Base-by-base conservation (phyloP, 2,113 vertebrate species). In the Chaetops frenatus region DNA sequence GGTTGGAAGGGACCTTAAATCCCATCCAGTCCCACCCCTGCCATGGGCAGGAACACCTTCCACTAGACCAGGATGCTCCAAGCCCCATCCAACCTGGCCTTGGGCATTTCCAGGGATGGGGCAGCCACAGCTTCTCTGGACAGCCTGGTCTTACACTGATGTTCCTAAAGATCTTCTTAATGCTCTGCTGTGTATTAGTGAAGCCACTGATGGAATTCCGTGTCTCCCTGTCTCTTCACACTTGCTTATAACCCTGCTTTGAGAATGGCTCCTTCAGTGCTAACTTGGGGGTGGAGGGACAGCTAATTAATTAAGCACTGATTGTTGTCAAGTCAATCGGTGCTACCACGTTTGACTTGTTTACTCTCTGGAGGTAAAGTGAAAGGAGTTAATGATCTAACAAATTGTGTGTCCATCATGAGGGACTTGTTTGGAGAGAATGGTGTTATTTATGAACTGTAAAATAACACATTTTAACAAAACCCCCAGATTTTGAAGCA, bases 331-430 rank as follows among this genome's bases (percentile, higher is more conserved):
- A 96, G 80, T 95, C 96, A 92, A 5, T 93, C 96, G 72, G 93
- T 79, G 95, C 88, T 69, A 93, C 50, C 92, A 47, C 57, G 74
- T 97, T 94, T 96, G 86, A 90, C 86, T 97, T 97, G 69, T 97
- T 97, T 97, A 73, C 88, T 96, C 13, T 87, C 73, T 21, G 24
- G 81, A 96, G 91, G 80, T 96, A 53, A 86, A 91, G 77, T 8
- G 44, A 62, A 93, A 96, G 85, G 89, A 97, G 92, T 96, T 97
- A 97, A 97, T 94, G 96, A 93, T 50, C 89, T 94, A 94, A 95
- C 90, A 96, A 95, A 97, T 93, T 82, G 88, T 62, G 69, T 92
- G 83, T 95, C 91, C 90, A 90, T 97, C 96, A 88, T 53, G 79
- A 86, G 81, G 89, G 87, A 35, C 82, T 86, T 86, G 81, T 94